These are phyloP conservation scores for Patella caerulea DNA, from an alignment of 2,888 invertebrate species.

Conservation along the genomic window DNA sequence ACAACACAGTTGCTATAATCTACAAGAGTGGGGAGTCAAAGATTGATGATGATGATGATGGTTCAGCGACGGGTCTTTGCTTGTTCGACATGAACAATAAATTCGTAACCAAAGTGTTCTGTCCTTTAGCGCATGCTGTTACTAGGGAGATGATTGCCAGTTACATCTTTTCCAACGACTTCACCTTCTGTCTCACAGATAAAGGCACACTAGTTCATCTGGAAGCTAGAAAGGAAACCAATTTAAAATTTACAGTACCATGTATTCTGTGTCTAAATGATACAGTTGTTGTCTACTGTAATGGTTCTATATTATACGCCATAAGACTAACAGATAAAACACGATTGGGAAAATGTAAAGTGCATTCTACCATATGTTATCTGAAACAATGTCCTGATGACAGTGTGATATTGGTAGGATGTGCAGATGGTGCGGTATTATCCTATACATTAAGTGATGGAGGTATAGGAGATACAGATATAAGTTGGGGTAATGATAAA, in stretches of 20 bases:
- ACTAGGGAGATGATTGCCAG: slow-evolving; percentile 35
- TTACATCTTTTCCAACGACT: slow-evolving; percentile 58
- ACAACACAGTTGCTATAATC: slow-evolving; percentile 56
- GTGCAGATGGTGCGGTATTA: slow-evolving; percentile 64
- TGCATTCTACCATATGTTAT: slow-evolving; percentile 59
- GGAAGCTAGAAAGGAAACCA: neutral
- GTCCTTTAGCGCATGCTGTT: slow-evolving; percentile 57
- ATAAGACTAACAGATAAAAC: slow-evolving; percentile 54
- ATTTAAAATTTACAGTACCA: slow-evolving; percentile 38
- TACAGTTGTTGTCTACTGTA: slow-evolving; percentile 55
- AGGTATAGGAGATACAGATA: slow-evolving; percentile 35
- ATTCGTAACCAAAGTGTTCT: slow-evolving; percentile 57
- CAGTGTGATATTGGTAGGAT: slow-evolving; percentile 66
- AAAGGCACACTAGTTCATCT: neutral
- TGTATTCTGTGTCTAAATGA: slow-evolving; percentile 55
- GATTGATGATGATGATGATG: slow-evolving; percentile 18
- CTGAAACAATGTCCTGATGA: slow-evolving; percentile 61
- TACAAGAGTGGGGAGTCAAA: slow-evolving; percentile 43
- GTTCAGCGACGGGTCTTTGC: slow-evolving; percentile 47
- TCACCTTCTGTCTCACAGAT: slow-evolving; percentile 53
- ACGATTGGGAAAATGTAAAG: slow-evolving; percentile 57
- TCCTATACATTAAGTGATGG: slow-evolving; percentile 65
- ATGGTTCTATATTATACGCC: slow-evolving; percentile 47
- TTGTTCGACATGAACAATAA: slow-evolving; percentile 62
- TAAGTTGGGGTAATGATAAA: slow-evolving; percentile 34